A percentile compares a stretch with the other conserved stretches of the same genome.
These are phyloP conservation scores for Astreopora myriophthalma DNA, from an alignment of 64 coral and sea anemone species.

Conservation along the genomic window DNA sequence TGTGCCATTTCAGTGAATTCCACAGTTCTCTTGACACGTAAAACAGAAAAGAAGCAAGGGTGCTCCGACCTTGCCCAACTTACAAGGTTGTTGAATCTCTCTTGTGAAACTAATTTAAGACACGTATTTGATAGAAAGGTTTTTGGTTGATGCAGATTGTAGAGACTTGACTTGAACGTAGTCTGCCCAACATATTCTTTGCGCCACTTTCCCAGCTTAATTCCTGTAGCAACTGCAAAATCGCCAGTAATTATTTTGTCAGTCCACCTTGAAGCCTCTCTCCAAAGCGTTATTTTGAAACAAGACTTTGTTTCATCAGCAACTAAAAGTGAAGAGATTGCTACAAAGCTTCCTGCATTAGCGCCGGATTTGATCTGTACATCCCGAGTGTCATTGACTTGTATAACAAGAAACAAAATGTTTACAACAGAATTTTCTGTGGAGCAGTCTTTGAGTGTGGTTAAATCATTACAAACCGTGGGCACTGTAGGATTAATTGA, in stretches of 20 bases:
- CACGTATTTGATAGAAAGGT: slow-evolving; percentile 65
- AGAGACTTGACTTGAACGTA: slow-evolving; percentile 50
- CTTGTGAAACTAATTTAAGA: slow-evolving; percentile 65
- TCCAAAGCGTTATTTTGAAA: slow-evolving; percentile 92
- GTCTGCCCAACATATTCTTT: slow-evolving; percentile 89
- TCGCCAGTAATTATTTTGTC: slow-evolving; percentile 71
- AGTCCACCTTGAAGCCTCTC: slow-evolving; percentile 76
- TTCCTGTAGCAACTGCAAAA: slow-evolving; percentile 66
- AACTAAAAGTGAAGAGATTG: slow-evolving; percentile 78
- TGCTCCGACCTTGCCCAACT: slow-evolving; percentile 46
- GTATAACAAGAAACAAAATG: slow-evolving; percentile 79
- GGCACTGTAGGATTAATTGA: background rate
- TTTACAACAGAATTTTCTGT: slow-evolving; percentile 61
- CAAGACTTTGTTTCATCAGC: slow-evolving; percentile 80
- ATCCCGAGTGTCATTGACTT: slow-evolving; percentile 89
- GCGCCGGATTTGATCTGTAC: slow-evolving; percentile 77
- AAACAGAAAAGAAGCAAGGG: slow-evolving; percentile 49
- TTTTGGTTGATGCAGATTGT: slow-evolving; percentile 85
- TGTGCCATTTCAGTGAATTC: slow-evolving; percentile 40
- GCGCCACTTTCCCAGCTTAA: slow-evolving; percentile 83
- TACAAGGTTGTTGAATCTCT: slow-evolving; percentile 53
- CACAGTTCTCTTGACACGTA: background rate
- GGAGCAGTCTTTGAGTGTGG: slow-evolving; percentile 64
- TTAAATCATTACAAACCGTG: slow-evolving; percentile 60
- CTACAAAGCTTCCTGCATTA: slow-evolving; percentile 70